Base-by-base conservation (phyloP, 2,113 vertebrate genomes). In the Anolis carolinensis region DNA sequence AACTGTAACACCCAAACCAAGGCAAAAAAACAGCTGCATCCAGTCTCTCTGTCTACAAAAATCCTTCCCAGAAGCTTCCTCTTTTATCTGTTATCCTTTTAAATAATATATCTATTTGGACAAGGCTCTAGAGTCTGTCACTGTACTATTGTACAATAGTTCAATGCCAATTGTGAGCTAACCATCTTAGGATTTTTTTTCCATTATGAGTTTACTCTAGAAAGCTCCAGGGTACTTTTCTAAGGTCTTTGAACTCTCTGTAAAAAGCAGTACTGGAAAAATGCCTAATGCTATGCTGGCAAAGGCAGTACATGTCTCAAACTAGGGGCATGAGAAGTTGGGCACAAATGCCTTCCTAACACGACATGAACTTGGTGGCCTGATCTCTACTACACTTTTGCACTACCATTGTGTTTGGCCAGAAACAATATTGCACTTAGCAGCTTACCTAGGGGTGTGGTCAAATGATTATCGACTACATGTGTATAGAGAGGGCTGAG, bases 1-100 rank as follows among this genome's bases (percentile, higher is more conserved):
- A 87, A 81, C 13, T 79, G 4, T 27, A 82, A 86, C 77, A 18
- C 27, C 67, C 79, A 68, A 89, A 70, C 86, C 68, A 68, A 55
- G 23, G 0, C 52, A 55, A 68, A 83, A 11, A 7, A 82, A 1
- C 18, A 79, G 1, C 83, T 21, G 55, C 65, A 83, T 75, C 70
- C 82, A 82, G 59, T 76, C 34, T 8, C 73, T 82, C 63, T 7
- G 63, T 32, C 82, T 82, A 84, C 52, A 8, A 82, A 78, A 83
- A 85, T 80, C 13, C 5, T 87, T 9, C 0, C 3, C 65, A 67
- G 30, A 80, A 82, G 36, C 2, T 81, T 7, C 0, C 0, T 32
- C 25, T 1, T 2, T 0, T 0, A 3, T 23, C 9, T 44, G 0
- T 80, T 8, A 20, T 81, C 81, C 74, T 25, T 70, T 14, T n/a